These are phyloP conservation scores for Cyphomyrus discorhynchus DNA, from an alignment of 2,113 vertebrate genomes.

Conservation along the genomic window DNA sequence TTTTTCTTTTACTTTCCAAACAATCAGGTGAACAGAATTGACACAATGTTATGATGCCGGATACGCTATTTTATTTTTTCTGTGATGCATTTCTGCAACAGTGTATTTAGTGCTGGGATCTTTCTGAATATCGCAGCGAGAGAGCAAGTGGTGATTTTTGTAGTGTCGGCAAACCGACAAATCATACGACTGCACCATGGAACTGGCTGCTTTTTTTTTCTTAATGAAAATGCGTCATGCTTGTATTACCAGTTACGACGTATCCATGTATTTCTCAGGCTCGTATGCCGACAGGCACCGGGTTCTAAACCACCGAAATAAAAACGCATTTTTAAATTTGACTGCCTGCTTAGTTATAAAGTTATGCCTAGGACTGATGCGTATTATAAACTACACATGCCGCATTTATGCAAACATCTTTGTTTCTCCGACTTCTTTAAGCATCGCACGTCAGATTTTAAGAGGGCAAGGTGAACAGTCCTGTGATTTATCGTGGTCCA, in stretches of 20 bases:
- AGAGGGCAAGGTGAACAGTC: not conserved
- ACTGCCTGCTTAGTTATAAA: not conserved
- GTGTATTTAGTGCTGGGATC: not conserved
- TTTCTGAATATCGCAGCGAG: not conserved
- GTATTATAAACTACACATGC: not conserved
- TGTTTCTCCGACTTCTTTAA: not conserved
- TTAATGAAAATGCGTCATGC: conserved; percentile 14
- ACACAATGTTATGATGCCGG: not conserved
- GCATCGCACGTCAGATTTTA: not conserved
- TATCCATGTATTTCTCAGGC: not conserved
- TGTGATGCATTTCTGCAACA: not conserved
- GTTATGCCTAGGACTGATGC: not conserved
- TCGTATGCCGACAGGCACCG: not conserved
- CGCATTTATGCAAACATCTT: not conserved
- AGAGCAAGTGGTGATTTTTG: not conserved
- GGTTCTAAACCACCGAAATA: not conserved
- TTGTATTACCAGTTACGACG: not conserved
- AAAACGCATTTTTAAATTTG: not conserved
- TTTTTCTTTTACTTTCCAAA: conserved; percentile 2
- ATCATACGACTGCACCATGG: not conserved
- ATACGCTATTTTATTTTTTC: not conserved
- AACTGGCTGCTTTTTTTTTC: not conserved
- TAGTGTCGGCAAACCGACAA: not conserved
- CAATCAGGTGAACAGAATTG: not conserved
- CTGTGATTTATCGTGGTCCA: not conserved